Evolutionary conservation across 1,140 invertebrate species (phyloP).

Genomic region (Drosophila guanche): DNA sequence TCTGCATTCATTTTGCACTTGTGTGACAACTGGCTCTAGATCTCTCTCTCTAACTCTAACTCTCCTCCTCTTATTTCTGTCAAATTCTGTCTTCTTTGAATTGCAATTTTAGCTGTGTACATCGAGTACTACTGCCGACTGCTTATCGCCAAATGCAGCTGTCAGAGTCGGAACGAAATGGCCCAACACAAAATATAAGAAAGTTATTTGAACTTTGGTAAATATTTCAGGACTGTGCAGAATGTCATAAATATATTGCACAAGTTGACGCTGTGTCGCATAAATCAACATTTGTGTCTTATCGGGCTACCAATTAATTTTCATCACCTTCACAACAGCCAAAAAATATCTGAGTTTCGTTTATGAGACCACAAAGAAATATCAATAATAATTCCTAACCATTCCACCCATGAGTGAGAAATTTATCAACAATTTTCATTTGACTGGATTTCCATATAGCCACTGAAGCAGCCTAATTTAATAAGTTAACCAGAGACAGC

Average conservation of each 20-base stretch:
- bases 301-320: slow-evolving; percentile 1
- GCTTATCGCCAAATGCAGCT: slow-evolving; percentile 60
- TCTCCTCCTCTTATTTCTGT: slow-evolving; percentile 6
- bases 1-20: slow-evolving; percentile 37
- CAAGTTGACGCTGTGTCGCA: slow-evolving; percentile 6
- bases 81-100: slow-evolving; percentile 39
- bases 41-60: slow-evolving; percentile 2
- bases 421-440: slow-evolving; percentile 67
- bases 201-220: background rate
- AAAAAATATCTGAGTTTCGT: slow-evolving; percentile 4
- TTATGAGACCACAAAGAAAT: background rate
- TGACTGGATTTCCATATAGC: slow-evolving; percentile 58
- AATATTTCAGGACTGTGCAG: background rate
- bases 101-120: slow-evolving; percentile 40
- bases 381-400: slow-evolving; percentile 18
- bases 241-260: background rate
- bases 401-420: slow-evolving; percentile 42
- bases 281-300: slow-evolving; percentile 19
- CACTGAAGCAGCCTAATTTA: slow-evolving; percentile 73
- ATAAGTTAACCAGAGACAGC: slow-evolving; percentile 52
- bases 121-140: slow-evolving; percentile 6
- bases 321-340: background rate
- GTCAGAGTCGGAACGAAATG: slow-evolving; percentile 21
- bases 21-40: slow-evolving; percentile 50
- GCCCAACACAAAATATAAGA: background rate